Conservation (phyloP, 1,140 invertebrate genomes). For the Octopus sinensis region DNA sequence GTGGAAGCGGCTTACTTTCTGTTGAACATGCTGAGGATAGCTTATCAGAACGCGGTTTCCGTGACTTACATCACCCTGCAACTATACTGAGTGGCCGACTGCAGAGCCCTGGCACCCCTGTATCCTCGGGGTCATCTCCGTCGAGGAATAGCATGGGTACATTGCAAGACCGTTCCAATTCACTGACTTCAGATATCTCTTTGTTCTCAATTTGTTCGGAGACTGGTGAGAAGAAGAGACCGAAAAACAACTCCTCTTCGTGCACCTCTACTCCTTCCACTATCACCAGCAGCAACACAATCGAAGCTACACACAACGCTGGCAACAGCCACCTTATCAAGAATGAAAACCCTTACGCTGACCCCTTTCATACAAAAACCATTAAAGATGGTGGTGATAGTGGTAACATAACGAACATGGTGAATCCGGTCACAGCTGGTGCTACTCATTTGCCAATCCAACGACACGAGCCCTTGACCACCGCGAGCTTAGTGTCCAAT, state of each 20-base stretch:
- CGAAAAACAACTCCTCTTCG: conserved; percentile 12
- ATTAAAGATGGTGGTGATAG: neutral
- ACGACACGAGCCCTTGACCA: conserved; percentile 5
- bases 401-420: neutral
- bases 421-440: neutral
- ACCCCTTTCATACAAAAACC: conserved; percentile 5
- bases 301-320: neutral
- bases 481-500: neutral
- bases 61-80: neutral
- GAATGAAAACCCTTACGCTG: conserved; percentile 1
- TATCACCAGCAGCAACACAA: neutral
- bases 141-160: conserved; percentile 13
- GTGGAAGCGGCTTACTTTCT: neutral
- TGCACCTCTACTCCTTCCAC: neutral
- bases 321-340: neutral
- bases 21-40: conserved; percentile 4
- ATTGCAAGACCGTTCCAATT: conserved; percentile 22
- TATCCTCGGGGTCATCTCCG: conserved; percentile 14
- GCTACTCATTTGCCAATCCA: neutral
- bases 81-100: neutral
- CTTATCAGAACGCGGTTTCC: neutral
- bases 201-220: conserved; percentile 42
- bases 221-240: conserved; percentile 38
- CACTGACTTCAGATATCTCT: conserved; percentile 32
- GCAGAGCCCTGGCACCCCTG: conserved; percentile 18